Percentiles rank a stretch among this genome's conserved stretches.
phyloP scores from a whole-genome alignment of 1,140 invertebrate genomes.

The Homalodisca vitripennis region DNA sequence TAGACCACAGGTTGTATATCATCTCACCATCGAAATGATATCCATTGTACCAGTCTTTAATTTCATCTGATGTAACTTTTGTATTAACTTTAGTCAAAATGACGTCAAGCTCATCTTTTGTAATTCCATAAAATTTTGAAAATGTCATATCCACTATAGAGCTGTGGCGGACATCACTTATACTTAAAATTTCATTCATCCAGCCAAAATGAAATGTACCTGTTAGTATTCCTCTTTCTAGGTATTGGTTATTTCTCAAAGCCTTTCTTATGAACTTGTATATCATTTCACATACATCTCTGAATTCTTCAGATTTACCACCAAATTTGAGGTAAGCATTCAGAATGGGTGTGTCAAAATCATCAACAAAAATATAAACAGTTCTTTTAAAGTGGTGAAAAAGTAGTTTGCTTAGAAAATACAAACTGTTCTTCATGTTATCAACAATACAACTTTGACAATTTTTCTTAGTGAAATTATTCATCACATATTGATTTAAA shows the following conservation, averaged over 20 bases:
- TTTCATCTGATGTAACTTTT: neutral
- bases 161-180: slow-evolving; percentile 12
- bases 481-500: neutral
- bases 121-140: neutral
- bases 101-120: neutral
- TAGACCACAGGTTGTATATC: neutral
- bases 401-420: slow-evolving; percentile 1
- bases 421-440: neutral
- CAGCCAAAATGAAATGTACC: slow-evolving; percentile 1
- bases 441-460: neutral
- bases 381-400: neutral
- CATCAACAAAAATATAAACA: slow-evolving; percentile 7
- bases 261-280: neutral
- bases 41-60: slow-evolving; percentile 7
- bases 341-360: neutral
- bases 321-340: neutral
- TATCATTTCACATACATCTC: neutral
- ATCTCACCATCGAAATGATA: neutral
- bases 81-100: neutral
- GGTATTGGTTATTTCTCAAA: neutral
- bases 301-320: neutral
- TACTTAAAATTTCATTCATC: neutral
- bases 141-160: slow-evolving; percentile 8
- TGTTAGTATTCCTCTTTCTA: neutral
- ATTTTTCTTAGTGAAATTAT: too few relatives aligned